These are phyloP conservation scores for Rostratula benghalensis DNA, from an alignment of 2,113 vertebrate species.

Conservation along the genomic window DNA sequence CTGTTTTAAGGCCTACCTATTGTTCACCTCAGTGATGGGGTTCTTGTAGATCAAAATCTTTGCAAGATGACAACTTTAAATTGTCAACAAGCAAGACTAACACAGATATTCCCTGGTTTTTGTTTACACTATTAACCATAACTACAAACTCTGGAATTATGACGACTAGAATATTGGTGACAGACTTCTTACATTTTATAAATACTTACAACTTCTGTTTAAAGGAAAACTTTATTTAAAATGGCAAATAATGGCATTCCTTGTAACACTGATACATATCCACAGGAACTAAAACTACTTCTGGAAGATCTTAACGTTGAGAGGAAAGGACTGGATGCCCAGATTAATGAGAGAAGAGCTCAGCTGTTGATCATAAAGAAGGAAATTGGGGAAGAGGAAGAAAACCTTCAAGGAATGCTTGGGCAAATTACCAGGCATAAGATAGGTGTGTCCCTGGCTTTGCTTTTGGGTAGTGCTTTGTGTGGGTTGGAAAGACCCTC, in stretches of 20 bases:
- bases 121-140: neutral
- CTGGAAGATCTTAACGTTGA: conserved; percentile 78
- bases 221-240: neutral
- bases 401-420: conserved; percentile 71
- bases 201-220: neutral
- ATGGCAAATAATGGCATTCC: neutral
- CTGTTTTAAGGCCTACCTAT: neutral
- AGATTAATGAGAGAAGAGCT: conserved; percentile 77
- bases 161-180: neutral
- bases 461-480: neutral
- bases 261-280: neutral
- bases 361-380: conserved; percentile 74
- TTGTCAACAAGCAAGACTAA: neutral
- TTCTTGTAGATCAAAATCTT: neutral
- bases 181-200: neutral
- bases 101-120: neutral
- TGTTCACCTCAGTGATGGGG: neutral
- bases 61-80: neutral
- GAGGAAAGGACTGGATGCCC: conserved; percentile 79
- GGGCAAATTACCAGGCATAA: conserved; percentile 77
- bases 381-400: conserved; percentile 76
- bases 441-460: conserved; percentile 15
- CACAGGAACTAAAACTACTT: conserved; percentile 78
- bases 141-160: neutral
- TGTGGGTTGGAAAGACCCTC: neutral